phyloP scores from a whole-genome alignment of 2,888 invertebrate species.

The Melanostoma mellinum region DNA sequence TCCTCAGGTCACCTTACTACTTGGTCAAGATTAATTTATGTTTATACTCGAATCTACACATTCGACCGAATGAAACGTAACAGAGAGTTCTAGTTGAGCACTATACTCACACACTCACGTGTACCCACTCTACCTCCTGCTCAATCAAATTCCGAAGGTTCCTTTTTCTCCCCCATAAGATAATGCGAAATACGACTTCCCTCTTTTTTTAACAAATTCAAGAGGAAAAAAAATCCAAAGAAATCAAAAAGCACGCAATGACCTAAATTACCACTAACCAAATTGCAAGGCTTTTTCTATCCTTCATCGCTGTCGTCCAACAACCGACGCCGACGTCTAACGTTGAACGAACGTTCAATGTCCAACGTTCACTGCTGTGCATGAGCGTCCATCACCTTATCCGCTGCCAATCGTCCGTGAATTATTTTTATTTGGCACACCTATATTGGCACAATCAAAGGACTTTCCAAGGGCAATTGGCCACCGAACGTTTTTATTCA shows the following conservation, averaged over 20 bases:
- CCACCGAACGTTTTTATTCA: neutral
- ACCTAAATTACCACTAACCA: slow-evolving; percentile 50
- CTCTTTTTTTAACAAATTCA: neutral
- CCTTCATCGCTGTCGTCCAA: neutral
- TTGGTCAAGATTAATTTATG: no score
- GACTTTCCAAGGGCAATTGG: slow-evolving; percentile 52
- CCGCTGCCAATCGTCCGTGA: slow-evolving; percentile 62
- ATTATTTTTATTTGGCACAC: slow-evolving; percentile 61
- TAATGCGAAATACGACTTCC: slow-evolving; percentile 21
- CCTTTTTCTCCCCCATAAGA: neutral
- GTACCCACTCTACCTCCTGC: no score
- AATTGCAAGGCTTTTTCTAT: slow-evolving; percentile 42
- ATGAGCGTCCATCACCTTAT: slow-evolving; percentile 65
- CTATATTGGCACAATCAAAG: slow-evolving; percentile 59
- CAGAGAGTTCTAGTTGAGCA: no score
- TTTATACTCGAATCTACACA: no score
- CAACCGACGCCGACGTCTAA: no score
- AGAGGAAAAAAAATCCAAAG: neutral
- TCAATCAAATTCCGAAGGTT: slow-evolving; percentile 41
- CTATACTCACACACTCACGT: no score
- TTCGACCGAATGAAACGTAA: no score
- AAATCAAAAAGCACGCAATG: slow-evolving; percentile 67
- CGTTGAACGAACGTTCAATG: slow-evolving; percentile 7
- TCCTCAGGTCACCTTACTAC: no score
- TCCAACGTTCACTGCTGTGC: slow-evolving; percentile 8